Conservation (phyloP, 1,140 invertebrate species). For the Drosophila leontia region DNA sequence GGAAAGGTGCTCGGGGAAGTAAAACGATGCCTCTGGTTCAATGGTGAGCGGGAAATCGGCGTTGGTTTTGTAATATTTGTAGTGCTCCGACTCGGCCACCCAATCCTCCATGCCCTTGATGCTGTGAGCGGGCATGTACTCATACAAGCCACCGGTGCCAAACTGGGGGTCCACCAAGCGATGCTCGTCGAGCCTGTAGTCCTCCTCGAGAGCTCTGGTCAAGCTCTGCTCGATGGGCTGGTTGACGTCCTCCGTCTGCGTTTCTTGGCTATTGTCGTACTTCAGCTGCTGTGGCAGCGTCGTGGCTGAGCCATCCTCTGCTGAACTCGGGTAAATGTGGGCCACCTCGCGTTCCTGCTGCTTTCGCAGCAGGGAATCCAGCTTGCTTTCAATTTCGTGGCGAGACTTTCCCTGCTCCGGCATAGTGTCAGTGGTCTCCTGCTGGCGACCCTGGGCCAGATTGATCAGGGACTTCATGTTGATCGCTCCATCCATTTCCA, state of each 20-base stretch:
- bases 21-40: constrained; percentile 87
- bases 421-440: not conserved
- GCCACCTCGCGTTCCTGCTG: constrained; percentile 72
- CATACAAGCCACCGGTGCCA: constrained; percentile 88
- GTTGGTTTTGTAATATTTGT: constrained; percentile 88
- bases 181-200: constrained; percentile 86
- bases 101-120: constrained; percentile 93
- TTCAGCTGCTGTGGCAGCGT: constrained; percentile 43
- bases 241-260: not conserved
- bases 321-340: constrained; percentile 59
- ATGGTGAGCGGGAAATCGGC: constrained; percentile 88
- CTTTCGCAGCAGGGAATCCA: constrained; percentile 73
- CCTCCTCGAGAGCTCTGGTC: constrained; percentile 75
- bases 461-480: constrained; percentile 85
- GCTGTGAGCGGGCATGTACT: constrained; percentile 92
- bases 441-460: constrained; percentile 75
- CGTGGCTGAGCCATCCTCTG: constrained; percentile 36
- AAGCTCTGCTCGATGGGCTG: constrained; percentile 75
- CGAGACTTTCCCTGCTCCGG: constrained; percentile 20
- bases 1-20: constrained; percentile 91
- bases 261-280: constrained; percentile 31
- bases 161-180: constrained; percentile 88
- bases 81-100: constrained; percentile 91
- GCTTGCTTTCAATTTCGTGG: constrained; percentile 62
- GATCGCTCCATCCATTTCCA: constrained; percentile 87